phyloP scores from a whole-genome alignment of 2,113 vertebrate genomes.

The Paramisgurnus dabryanus region DNA sequence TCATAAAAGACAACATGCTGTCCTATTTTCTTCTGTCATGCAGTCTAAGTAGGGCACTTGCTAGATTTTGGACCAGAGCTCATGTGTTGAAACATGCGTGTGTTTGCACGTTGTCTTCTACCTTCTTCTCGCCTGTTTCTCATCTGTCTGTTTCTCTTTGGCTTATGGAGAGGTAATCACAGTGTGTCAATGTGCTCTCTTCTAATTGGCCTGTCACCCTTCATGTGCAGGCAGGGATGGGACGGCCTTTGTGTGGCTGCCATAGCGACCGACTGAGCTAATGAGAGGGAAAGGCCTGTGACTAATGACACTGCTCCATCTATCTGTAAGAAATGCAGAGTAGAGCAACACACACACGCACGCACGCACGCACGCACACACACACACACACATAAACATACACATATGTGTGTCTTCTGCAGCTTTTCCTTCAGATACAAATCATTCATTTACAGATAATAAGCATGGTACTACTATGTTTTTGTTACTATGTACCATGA shows the following conservation, averaged over 20 bases:
- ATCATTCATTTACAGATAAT: too few species aligned
- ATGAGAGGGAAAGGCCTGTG: conserved; percentile 75
- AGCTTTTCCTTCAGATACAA: conserved; percentile 4
- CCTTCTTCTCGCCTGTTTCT: background rate
- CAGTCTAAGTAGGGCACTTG: too few species aligned
- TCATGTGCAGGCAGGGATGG: conserved; percentile 56
- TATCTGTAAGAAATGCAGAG: conserved; percentile 61
- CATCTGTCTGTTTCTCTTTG: background rate
- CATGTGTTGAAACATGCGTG: background rate
- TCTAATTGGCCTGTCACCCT: conserved; percentile 80
- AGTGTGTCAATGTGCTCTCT: conserved; percentile 71
- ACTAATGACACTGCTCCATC: conserved; percentile 78
- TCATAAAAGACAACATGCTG: too few species aligned
- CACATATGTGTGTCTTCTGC: background rate
- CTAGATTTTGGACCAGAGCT: too few species aligned
- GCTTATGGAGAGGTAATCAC: conserved; percentile 69
- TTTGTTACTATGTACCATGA: too few species aligned
- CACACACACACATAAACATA: background rate
- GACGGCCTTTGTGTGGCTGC: conserved; percentile 74
- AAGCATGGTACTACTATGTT: background rate
- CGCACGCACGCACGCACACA: background rate
- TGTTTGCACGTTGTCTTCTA: background rate
- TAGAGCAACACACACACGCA: conserved; percentile 4
- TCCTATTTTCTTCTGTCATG: too few species aligned
- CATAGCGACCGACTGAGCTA: conserved; percentile 75